Evolutionary conservation across 2,888 invertebrate species (phyloP), one percentile per base, ranked within the genome.

Genomic region (Cosmia trapezina): DNA sequence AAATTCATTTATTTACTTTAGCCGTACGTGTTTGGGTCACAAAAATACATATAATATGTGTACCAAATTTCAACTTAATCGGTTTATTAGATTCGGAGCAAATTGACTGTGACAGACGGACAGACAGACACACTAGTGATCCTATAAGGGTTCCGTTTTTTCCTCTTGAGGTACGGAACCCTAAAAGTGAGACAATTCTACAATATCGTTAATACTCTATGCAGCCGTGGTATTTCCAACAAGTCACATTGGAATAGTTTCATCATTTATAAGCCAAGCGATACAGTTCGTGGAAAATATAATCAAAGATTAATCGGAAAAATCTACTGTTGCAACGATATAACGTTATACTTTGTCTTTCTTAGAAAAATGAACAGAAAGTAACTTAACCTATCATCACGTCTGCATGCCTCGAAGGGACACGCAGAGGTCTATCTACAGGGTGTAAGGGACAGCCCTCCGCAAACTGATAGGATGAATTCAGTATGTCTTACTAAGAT

Each of bases 211-310:
- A 33, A 22, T 59, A 11, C 37, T 60, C 51, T 45, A 64, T 17
- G 19, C 19, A 59, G 6, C 22, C 7, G 33, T 74, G 64, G 49
- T 75, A 28, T 61, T 70, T 70, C 57, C 45, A 37, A 41, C 53
- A n/a, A 65, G 28, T 4, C 45, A 45, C 53, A 53, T 14, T 57
- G 60, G 47, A 76, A 64, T 45, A n/a, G 9, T 45, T 45, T 56
- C 53, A 57, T 17, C 19, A 57, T 62, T 77, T 57, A 64, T 43
- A 53, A 66, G 41, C 19, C 62, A 59, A 80, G 33, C 57, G 53
- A 49, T 45, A 17, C 45, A 17, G 14, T 71, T 83, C 66, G 54
- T 43, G 12, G 79, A 72, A 78, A 79, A 33, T 78, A 28, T 78
- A 56, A 83, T 79, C n/a, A 60, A 60, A 51, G 28, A 64, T 47